Evolutionary conservation across 2,888 invertebrate species (phyloP).

Genomic region (Dromius quadrimaculatus): DNA sequence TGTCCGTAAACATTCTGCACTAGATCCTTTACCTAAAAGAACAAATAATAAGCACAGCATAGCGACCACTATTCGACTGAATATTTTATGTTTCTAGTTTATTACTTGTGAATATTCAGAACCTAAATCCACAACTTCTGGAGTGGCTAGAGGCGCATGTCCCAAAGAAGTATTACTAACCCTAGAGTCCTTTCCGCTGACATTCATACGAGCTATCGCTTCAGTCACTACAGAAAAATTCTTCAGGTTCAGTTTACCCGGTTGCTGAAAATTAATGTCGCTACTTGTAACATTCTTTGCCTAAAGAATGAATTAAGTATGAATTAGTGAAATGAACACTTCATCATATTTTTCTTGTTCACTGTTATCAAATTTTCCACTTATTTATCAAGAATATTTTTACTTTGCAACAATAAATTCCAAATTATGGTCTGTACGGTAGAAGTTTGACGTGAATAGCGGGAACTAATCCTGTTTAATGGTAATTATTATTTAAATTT

Average conservation of each 20-base stretch:
- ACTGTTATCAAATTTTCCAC: slow-evolving; percentile 3
- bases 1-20: slow-evolving; percentile 69
- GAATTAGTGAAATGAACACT: slow-evolving; percentile 26
- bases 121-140: slow-evolving; percentile 81
- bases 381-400: too few species aligned
- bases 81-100: slow-evolving; percentile 16
- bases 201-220: slow-evolving; percentile 81
- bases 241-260: slow-evolving; percentile 90
- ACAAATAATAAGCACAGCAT: background rate
- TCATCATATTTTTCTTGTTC: background rate
- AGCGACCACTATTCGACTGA: background rate
- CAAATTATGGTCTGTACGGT: too few species aligned
- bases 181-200: slow-evolving; percentile 68
- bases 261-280: slow-evolving; percentile 72
- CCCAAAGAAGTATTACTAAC: slow-evolving; percentile 69
- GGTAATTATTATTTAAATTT: too few species aligned
- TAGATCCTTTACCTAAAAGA: slow-evolving; percentile 69
- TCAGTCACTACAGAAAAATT: slow-evolving; percentile 91
- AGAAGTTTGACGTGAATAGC: too few species aligned
- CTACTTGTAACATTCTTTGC: slow-evolving; percentile 23
- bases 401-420: too few species aligned
- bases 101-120: slow-evolving; percentile 79
- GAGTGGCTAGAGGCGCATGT: slow-evolving; percentile 81
- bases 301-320: slow-evolving; percentile 9
- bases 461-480: too few species aligned